These are phyloP conservation scores for Andrena bicolor DNA, from an alignment of 2,888 invertebrate genomes.

Conservation along the genomic window DNA sequence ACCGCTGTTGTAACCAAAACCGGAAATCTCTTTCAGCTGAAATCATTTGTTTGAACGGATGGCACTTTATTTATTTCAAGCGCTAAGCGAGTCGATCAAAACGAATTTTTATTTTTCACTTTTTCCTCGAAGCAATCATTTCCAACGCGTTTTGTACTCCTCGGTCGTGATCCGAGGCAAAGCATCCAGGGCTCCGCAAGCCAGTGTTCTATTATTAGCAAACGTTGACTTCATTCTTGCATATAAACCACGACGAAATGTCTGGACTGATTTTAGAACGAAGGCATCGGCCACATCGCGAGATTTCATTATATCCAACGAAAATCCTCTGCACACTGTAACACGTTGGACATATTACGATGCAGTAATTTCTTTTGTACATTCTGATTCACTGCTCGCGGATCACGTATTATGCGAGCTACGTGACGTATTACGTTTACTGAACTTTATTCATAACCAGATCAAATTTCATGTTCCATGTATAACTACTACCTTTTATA, in stretches of 20 bases:
- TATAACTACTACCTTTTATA: conserved; percentile 10
- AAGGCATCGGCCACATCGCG: background rate
- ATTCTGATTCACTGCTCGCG: background rate
- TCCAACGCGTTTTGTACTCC: conserved; percentile 4
- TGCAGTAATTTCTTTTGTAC: background rate
- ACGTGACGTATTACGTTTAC: background rate
- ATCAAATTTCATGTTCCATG: background rate
- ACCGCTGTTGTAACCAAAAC: background rate
- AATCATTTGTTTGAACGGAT: background rate
- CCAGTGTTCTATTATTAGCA: conserved; percentile 51
- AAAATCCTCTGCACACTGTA: background rate
- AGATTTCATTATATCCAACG: conserved; percentile 7
- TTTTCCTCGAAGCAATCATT: conserved; percentile 21
- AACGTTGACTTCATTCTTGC: conserved; percentile 55
- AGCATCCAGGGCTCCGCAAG: background rate
- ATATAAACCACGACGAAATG: conserved; percentile 29
- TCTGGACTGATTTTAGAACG: conserved; percentile 36
- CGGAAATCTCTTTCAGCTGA: background rate
- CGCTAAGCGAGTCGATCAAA: background rate
- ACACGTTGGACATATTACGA: background rate
- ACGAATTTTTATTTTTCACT: conserved; percentile 11
- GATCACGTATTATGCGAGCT: background rate
- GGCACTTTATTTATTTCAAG: background rate
- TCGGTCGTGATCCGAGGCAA: conserved; percentile 29
- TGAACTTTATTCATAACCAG: conserved; percentile 8